Conservation (phyloP, 2,113 vertebrate species). For the Neomonachus schauinslandi region DNA sequence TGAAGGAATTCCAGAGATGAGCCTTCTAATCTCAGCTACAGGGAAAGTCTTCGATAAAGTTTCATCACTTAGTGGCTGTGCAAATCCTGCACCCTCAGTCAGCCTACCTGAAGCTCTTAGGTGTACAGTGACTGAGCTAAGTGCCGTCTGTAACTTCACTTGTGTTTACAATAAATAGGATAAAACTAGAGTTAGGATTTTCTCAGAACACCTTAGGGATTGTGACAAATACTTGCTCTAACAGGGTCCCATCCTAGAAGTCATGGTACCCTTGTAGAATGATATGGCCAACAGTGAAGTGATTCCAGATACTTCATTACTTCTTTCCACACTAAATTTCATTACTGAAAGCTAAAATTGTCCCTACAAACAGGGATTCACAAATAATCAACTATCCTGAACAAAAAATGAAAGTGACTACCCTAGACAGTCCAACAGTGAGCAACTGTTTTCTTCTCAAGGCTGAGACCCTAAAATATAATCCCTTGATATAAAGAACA, state of each 20-base stretch:
- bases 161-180: background rate
- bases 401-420: background rate
- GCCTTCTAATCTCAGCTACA: background rate
- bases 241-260: background rate
- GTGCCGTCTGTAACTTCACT: background rate
- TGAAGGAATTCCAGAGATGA: background rate
- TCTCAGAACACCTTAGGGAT: background rate
- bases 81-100: background rate
- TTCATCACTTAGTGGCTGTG: background rate
- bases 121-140: background rate
- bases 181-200: constrained; percentile 5
- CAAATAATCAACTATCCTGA: background rate
- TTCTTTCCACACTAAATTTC: background rate
- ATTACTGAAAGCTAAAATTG: background rate
- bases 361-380: background rate
- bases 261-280: background rate
- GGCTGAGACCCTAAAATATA: background rate
- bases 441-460: background rate
- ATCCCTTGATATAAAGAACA: background rate
- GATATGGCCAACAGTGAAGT: background rate
- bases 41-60: background rate
- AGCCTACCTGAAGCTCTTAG: background rate
- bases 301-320: background rate
- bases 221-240: background rate
- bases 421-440: background rate